Base-by-base conservation (phyloP, 2,797 vertebrate genomes). In the Epinephelus coioides region DNA sequence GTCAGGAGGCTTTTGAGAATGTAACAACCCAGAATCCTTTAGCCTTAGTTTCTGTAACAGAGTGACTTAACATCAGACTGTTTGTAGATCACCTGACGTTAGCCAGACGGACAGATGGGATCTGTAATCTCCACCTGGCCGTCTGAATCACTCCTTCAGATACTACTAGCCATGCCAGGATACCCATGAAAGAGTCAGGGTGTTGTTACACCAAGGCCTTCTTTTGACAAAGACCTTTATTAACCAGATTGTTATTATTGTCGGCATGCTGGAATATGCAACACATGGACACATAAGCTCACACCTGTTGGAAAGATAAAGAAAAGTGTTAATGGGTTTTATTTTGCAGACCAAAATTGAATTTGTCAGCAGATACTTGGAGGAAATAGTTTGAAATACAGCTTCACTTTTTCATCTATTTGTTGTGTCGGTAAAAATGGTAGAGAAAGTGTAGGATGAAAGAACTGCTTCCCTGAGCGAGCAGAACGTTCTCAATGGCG, bases 381-480 rank as follows among this genome's bases (percentile, higher is more conserved):
- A 53, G 60, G 55, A 43, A 50, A 72, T 30, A 25, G 47, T 67
- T 68, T 74, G 44, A 79, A 82, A 75, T 69, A 77, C 19, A 67
- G 59, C 62, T 60, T 69, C 23, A 27, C 67, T 77, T 69, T 74
- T 59, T 69, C 76, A 72, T 85, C 66, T 73, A 88, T 91, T 81
- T 79, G 82, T 64, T 63, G 62, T 73, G 71, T 69, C 62, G 19
- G 72, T 82, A 21, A 70, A 86, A 86, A 85, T 74, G 63, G 81
- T 78, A 46, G 73, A 73, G 73, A 88, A 80, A 68, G 73, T 67
- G 64, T 72, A 71, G 30, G 63, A 77, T 85, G 56, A 85, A 92
- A 76, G 76, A 91, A 87, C 87, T 86, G 84, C 89, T 79, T 91
- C 73, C 76, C 56, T 19, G 66, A 88, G 79, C 38, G 67, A 83